A percentile compares a stretch with the other conserved stretches of the same genome.
phyloP scores from a whole-genome alignment of 1,140 invertebrate species.

The Drosophila baimaii region DNA sequence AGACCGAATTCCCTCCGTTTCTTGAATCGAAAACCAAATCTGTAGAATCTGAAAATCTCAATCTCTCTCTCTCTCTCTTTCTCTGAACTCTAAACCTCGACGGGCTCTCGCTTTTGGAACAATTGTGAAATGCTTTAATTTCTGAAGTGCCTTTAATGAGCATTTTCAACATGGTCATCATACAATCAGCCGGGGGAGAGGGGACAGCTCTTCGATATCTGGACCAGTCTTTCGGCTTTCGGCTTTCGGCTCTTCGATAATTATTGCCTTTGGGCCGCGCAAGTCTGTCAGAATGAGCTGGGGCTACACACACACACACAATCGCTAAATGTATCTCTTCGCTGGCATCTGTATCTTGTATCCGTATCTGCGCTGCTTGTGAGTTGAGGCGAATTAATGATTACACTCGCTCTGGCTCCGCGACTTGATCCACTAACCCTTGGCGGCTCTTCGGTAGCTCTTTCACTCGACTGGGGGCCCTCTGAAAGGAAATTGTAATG shows the following conservation, averaged over 20 bases:
- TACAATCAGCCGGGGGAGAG: constrained; percentile 56
- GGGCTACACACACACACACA: constrained; percentile 64
- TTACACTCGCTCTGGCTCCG: constrained; percentile 59
- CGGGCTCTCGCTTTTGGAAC: constrained; percentile 59
- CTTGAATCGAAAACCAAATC: constrained; percentile 65
- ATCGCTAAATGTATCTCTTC: constrained; percentile 69
- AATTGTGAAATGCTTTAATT: constrained; percentile 83
- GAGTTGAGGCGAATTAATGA: constrained; percentile 75
- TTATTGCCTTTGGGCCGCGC: constrained; percentile 70
- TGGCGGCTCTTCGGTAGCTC: constrained; percentile 72
- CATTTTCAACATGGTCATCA: constrained; percentile 83
- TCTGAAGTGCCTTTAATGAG: constrained; percentile 81
- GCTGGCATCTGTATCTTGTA: constrained; percentile 41
- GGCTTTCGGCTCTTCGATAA: constrained; percentile 63
- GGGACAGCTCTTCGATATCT: constrained; percentile 66
- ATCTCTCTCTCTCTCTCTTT: no score
- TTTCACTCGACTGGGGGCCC: constrained; percentile 56
- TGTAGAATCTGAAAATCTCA: constrained; percentile 48
- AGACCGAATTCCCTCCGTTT: constrained; percentile 40
- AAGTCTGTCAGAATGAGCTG: constrained; percentile 49
- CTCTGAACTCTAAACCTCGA: constrained; percentile 43
- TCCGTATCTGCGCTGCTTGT: constrained; percentile 17
- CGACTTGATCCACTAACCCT: constrained; percentile 79
- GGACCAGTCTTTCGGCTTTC: constrained; percentile 47
- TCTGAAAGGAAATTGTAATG: constrained; percentile 82